A percentile compares a stretch with the other conserved stretches of the same genome.
phyloP scores from a whole-genome alignment of 2,797 vertebrate species.

The Remorina albescens region DNA sequence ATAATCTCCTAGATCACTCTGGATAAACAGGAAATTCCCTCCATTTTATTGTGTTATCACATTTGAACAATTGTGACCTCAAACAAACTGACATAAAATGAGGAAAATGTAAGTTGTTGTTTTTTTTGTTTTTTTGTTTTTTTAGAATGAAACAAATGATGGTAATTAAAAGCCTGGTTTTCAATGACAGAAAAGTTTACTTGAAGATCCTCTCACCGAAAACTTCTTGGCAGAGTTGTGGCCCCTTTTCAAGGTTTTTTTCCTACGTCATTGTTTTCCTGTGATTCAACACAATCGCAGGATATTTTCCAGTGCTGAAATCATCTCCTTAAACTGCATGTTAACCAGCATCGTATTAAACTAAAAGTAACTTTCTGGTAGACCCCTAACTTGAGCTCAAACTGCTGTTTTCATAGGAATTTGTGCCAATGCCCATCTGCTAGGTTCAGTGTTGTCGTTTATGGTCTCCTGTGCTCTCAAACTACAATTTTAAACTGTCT shows the following conservation, averaged over 20 bases:
- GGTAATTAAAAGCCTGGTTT: too few relatives aligned
- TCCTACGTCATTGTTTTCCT: background rate
- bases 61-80: slow-evolving; percentile 15
- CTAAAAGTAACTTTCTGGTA: background rate
- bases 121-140: too few relatives aligned
- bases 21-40: slow-evolving; percentile 66
- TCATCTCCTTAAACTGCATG: background rate
- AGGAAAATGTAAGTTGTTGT: too few relatives aligned
- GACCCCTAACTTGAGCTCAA: background rate
- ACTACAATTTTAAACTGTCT: background rate
- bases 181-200: background rate
- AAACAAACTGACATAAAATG: background rate
- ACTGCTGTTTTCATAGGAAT: background rate
- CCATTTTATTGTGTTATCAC: slow-evolving; percentile 31
- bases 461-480: background rate
- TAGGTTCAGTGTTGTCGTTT: background rate
- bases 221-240: background rate
- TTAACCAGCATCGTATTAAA: background rate
- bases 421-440: background rate
- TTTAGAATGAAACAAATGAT: too few relatives aligned
- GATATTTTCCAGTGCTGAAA: background rate
- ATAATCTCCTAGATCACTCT: background rate
- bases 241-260: background rate
- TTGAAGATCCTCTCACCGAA: background rate
- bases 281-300: background rate